phyloP scores from a whole-genome alignment of 2,888 invertebrate species.

The Xestia xanthographa region DNA sequence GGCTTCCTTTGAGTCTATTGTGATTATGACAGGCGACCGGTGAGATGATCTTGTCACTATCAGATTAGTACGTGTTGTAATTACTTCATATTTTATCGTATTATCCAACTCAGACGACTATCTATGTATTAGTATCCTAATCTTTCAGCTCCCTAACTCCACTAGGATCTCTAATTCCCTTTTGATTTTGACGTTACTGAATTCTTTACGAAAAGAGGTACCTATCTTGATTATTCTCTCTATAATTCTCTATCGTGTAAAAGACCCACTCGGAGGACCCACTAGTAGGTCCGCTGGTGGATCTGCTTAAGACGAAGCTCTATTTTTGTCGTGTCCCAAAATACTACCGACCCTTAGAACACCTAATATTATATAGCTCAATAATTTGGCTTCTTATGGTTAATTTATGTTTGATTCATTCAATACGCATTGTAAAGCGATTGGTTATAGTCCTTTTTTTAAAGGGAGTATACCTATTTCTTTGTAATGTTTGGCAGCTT shows the following conservation, averaged over 20 bases:
- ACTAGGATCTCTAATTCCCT: not conserved
- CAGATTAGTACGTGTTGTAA: not conserved
- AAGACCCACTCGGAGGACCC: no score
- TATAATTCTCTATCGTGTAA: not conserved
- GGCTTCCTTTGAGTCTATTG: slow-evolving; percentile 23
- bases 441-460: not conserved
- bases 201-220: not conserved
- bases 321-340: not conserved
- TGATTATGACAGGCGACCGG: slow-evolving; percentile 10
- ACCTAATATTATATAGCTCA: not conserved
- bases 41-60: slow-evolving; percentile 1
- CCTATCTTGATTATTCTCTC: not conserved
- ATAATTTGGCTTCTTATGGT: not conserved
- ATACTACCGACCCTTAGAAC: not conserved
- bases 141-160: not conserved
- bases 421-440: not conserved
- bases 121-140: not conserved
- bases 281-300: no score
- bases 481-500: not conserved
- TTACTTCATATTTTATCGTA: not conserved
- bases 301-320: no score
- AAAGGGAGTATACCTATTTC: not conserved
- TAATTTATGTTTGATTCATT: not conserved
- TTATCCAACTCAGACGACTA: not conserved
- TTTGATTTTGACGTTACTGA: not conserved